Percentiles rank a stretch among this genome's conserved stretches.
Conservation (phyloP, 2,797 vertebrate genomes). For the Pantherophis alleghaniensis region DNA sequence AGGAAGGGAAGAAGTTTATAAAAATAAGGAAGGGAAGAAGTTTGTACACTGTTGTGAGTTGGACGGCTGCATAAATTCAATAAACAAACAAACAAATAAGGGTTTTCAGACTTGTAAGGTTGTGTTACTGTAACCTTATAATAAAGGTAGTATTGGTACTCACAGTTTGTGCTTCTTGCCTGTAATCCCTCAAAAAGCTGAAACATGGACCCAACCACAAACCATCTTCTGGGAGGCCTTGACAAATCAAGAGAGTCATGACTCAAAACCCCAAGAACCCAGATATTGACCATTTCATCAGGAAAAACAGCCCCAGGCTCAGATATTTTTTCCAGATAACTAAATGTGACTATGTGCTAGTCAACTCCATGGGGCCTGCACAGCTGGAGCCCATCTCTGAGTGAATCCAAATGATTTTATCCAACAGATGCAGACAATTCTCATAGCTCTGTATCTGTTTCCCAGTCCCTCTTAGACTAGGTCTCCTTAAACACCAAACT, state of each 20-base stretch:
- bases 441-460: background rate
- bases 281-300: background rate
- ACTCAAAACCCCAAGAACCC: background rate
- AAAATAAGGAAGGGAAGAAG: background rate
- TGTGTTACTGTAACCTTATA: background rate
- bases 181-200: background rate
- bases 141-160: background rate
- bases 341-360: background rate
- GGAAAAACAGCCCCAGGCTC: background rate
- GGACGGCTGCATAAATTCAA: background rate
- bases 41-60: background rate
- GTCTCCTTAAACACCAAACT: background rate
- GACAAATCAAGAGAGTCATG: background rate
- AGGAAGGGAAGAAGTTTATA: background rate
- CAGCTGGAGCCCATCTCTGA: background rate
- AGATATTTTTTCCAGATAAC: background rate
- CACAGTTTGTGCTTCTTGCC: background rate
- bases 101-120: background rate
- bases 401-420: background rate
- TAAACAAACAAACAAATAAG: background rate
- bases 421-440: background rate
- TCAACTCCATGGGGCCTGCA: background rate
- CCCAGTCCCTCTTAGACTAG: background rate
- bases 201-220: background rate
- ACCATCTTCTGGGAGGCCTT: background rate